These are phyloP conservation scores for Pseudopleuronectes americanus DNA, from an alignment of 2,797 vertebrate species.

Conservation along the genomic window DNA sequence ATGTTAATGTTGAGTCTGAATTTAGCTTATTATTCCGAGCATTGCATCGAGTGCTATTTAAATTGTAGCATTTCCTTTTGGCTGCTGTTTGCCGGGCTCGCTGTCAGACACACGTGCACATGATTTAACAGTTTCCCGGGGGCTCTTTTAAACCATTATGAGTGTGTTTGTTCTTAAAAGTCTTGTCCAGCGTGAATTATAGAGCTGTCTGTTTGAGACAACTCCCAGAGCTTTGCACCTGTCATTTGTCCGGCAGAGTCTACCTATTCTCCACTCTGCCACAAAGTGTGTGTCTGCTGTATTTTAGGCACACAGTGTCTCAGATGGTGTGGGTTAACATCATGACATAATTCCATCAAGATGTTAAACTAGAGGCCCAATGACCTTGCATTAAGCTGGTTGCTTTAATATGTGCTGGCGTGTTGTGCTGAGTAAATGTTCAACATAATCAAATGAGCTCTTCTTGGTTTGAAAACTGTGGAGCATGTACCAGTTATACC, in stretches of 20 bases:
- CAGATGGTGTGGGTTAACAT: slow-evolving; percentile 13
- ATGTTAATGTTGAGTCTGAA: slow-evolving; percentile 22
- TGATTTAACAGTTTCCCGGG: slow-evolving; percentile 12
- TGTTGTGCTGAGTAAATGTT: slow-evolving; percentile 31
- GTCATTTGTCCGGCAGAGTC: slow-evolving; percentile 56
- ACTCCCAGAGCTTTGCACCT: slow-evolving; percentile 34
- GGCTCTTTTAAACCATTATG: slow-evolving; percentile 41
- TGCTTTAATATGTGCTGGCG: slow-evolving; percentile 7
- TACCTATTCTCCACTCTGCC: slow-evolving; percentile 43
- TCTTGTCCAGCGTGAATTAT: slow-evolving; percentile 56
- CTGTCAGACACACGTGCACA: slow-evolving; percentile 11
- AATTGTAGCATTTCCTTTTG: background rate
- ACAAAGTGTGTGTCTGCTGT: slow-evolving; percentile 14
- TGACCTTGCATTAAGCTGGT: slow-evolving; percentile 8
- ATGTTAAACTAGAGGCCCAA: slow-evolving; percentile 18
- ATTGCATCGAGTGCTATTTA: background rate
- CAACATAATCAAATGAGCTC: slow-evolving; percentile 24
- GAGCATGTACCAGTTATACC: background rate
- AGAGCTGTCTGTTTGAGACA: slow-evolving; percentile 37
- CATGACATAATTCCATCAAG: slow-evolving; percentile 27
- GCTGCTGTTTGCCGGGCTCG: background rate
- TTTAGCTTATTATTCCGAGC: slow-evolving; percentile 1
- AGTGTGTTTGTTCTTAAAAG: slow-evolving; percentile 31
- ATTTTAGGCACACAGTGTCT: slow-evolving; percentile 10
- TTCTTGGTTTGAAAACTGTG: slow-evolving; percentile 2